Conservation (phyloP, 2,113 vertebrate genomes). For the Lonchura striata region DNA sequence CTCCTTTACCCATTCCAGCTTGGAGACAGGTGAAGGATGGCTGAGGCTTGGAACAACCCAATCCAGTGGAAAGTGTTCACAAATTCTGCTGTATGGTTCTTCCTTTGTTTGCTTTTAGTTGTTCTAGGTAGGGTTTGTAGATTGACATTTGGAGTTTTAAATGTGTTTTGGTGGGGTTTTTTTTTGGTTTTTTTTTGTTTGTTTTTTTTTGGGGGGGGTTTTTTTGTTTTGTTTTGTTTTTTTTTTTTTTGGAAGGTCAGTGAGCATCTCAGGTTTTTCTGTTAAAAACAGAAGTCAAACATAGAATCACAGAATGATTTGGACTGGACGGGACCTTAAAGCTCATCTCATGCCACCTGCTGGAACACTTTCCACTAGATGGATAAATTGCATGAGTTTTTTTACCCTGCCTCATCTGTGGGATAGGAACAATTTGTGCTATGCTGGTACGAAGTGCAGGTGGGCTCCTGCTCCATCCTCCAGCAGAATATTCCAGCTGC, state of each 20-base stretch:
- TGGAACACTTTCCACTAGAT: neutral
- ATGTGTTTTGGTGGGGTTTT: accelerated
- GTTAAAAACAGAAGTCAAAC: neutral
- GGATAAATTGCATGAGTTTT: neutral
- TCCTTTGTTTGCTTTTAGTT: neutral
- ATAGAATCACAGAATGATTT: neutral
- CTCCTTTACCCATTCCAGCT: neutral
- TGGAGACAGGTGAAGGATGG: neutral
- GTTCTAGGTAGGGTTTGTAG: neutral
- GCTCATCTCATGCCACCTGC: neutral
- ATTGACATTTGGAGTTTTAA: neutral
- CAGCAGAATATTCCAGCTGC: neutral
- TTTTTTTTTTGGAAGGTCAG: neutral
- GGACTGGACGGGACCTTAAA: neutral
- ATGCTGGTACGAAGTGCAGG: neutral
- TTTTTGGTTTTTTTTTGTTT: too few relatives aligned
- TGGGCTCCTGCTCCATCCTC: neutral
- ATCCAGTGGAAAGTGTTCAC: neutral
- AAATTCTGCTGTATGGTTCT: neutral
- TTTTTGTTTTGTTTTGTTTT: too few relatives aligned
- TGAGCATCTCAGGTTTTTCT: neutral
- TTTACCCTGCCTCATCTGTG: neutral
- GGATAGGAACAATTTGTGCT: neutral
- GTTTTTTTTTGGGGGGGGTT: too few relatives aligned
- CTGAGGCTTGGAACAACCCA: neutral